phyloP scores from a whole-genome alignment of 2,113 vertebrate species.

The Vulpes vulpes region DNA sequence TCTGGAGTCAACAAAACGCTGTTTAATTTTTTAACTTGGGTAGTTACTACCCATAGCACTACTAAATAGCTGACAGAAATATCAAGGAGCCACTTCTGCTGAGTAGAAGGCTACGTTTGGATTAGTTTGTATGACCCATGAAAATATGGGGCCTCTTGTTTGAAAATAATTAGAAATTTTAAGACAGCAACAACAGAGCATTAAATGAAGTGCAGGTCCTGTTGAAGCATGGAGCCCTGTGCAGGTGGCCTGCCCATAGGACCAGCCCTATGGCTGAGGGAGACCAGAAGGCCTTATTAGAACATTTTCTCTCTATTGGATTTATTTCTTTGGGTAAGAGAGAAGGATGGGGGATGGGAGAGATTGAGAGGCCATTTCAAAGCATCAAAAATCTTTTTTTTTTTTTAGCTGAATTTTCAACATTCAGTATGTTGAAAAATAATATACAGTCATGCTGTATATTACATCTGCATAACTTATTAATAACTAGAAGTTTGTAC shows the following conservation, averaged over 20 bases:
- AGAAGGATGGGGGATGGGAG: neutral
- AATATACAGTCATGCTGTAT: neutral
- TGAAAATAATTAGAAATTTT: neutral
- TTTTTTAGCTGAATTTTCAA: slow-evolving; percentile 6
- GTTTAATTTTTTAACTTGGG: neutral
- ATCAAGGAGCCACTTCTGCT: neutral
- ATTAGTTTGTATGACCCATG: neutral
- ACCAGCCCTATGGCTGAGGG: neutral
- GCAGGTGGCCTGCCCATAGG: neutral
- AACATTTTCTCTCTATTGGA: neutral
- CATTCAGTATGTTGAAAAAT: neutral
- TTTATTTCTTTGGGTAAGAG: neutral
- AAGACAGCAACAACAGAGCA: neutral
- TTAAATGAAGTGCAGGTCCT: neutral
- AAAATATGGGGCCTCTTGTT: neutral
- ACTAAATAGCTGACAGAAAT: neutral
- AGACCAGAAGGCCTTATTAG: neutral
- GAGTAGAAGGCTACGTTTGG: neutral
- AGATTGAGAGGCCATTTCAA: neutral
- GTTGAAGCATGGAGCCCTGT: neutral
- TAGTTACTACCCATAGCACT: neutral
- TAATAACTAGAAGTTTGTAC: neutral
- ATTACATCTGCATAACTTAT: neutral
- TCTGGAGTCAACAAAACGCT: neutral
- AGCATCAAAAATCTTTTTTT: neutral